phyloP scores from a whole-genome alignment of 2,113 vertebrate species.

The Scartelaos histophorus region DNA sequence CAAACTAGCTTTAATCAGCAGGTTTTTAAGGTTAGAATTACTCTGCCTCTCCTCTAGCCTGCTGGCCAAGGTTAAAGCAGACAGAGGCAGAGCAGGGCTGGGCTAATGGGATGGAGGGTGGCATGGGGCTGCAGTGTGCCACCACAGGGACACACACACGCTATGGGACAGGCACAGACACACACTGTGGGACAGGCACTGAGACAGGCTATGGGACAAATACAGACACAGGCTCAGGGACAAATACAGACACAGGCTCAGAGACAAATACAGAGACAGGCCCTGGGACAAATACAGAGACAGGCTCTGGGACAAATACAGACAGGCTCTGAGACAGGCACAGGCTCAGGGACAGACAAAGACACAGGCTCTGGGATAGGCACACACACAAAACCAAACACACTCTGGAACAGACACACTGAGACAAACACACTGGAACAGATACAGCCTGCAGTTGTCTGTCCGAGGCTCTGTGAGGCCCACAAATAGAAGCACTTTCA shows the following conservation, averaged over 20 bases:
- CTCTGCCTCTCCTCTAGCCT: constrained; percentile 89
- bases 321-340: constrained; percentile 4
- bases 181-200: too few species aligned
- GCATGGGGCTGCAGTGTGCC: constrained; percentile 57
- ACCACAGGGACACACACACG: constrained; percentile 26
- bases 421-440: neutral
- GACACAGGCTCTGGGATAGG: constrained; percentile 1
- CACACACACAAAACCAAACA: too few species aligned
- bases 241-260: too few species aligned
- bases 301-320: constrained; percentile 5
- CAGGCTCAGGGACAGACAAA: constrained; percentile 2
- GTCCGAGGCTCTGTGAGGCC: constrained; percentile 1
- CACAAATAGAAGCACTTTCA: constrained; percentile 11
- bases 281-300: constrained; percentile 9
- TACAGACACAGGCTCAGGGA: too few species aligned
- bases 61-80: constrained; percentile 98
- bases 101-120: constrained; percentile 87
- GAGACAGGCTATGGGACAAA: too few species aligned
- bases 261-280: neutral
- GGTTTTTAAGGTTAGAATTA: constrained; percentile 99
- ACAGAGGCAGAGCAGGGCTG: constrained; percentile 80
- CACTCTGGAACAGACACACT: constrained; percentile 4
- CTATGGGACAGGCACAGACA: neutral
- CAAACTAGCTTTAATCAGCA: constrained; percentile 99
- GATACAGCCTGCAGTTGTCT: neutral